These are phyloP conservation scores for Coelinius sp. DNA, from an alignment of 2,888 invertebrate genomes.

Conservation along the genomic window DNA sequence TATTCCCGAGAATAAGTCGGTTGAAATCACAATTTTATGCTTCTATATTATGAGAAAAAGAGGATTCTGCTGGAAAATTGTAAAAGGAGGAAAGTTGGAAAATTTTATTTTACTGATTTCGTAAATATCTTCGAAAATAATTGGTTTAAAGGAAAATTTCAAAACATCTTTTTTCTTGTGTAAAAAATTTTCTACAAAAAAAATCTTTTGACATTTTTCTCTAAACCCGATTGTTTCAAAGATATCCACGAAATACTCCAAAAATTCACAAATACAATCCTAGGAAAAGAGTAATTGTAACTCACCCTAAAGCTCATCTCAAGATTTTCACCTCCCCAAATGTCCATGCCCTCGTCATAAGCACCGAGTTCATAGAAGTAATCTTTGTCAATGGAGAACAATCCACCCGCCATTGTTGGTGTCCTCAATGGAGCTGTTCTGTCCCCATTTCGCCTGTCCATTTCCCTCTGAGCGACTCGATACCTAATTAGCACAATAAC, in stretches of 20 bases:
- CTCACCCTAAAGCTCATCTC: constrained; percentile 95
- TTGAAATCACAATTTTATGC: neutral
- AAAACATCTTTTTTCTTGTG: too few species aligned
- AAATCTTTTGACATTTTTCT: too few species aligned
- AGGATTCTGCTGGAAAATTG: neutral
- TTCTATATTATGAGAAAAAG: neutral
- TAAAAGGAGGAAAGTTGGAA: neutral
- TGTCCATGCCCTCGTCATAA: constrained; percentile 99
- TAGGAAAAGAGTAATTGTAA: constrained; percentile 29
- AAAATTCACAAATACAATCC: neutral
- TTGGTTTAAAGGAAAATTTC: too few species aligned
- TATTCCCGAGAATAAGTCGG: neutral
- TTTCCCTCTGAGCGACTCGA: constrained; percentile 96
- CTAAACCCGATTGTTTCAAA: too few species aligned
- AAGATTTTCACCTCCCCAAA: constrained; percentile 98
- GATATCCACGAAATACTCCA: too few species aligned
- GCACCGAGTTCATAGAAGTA: constrained; percentile 98
- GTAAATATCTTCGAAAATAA: too few species aligned
- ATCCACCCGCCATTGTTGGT: constrained; percentile 98
- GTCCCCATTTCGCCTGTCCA: constrained; percentile 93
- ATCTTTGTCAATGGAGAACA: constrained; percentile 94
- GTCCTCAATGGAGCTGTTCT: constrained; percentile 93
- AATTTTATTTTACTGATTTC: too few species aligned
- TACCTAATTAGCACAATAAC: constrained; percentile 77
- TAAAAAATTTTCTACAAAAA: too few species aligned